Conservation (phyloP, 2,113 vertebrate genomes). For the Pimephales promelas region DNA sequence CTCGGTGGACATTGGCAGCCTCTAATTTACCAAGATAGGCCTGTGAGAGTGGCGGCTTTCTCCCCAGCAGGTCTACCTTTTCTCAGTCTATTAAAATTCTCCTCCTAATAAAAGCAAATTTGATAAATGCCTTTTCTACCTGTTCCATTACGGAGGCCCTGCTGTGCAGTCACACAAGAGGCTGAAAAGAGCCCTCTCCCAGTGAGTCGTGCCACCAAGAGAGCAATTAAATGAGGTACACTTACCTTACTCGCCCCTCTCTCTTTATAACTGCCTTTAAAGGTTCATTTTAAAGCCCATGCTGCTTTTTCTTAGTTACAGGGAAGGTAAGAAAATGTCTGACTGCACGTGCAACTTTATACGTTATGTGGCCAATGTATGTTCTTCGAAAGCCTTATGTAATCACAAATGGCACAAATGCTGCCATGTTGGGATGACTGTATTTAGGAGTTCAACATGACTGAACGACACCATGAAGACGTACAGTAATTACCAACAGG, state of each 20-base stretch:
- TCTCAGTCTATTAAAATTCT: conserved; percentile 64
- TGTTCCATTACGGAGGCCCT: conserved; percentile 63
- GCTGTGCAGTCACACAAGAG: conserved; percentile 56
- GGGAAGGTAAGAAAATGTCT: conserved; percentile 30
- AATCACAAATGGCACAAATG: background rate
- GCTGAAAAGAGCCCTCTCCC: conserved; percentile 58
- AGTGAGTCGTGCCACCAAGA: conserved; percentile 57
- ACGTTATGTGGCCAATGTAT: background rate
- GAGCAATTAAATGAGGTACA: conserved; percentile 67
- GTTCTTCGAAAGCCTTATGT: background rate
- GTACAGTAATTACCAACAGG: background rate
- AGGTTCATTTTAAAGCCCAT: conserved; percentile 41
- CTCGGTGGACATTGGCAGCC: conserved; percentile 58
- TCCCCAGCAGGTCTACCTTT: conserved; percentile 59
- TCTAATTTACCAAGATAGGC: conserved; percentile 58
- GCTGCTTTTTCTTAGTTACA: conserved; percentile 51
- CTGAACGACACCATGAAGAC: background rate
- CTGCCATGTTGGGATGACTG: background rate
- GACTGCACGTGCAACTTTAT: background rate
- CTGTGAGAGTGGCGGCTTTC: conserved; percentile 51
- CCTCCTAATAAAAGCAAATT: conserved; percentile 65
- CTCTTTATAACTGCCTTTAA: conserved; percentile 52
- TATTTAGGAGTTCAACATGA: background rate
- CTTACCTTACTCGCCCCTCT: conserved; percentile 52
- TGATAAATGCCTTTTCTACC: conserved; percentile 67